Evolutionary conservation across 2,888 invertebrate genomes (phyloP).

Genomic region (Trichogramma dendrolimi): DNA sequence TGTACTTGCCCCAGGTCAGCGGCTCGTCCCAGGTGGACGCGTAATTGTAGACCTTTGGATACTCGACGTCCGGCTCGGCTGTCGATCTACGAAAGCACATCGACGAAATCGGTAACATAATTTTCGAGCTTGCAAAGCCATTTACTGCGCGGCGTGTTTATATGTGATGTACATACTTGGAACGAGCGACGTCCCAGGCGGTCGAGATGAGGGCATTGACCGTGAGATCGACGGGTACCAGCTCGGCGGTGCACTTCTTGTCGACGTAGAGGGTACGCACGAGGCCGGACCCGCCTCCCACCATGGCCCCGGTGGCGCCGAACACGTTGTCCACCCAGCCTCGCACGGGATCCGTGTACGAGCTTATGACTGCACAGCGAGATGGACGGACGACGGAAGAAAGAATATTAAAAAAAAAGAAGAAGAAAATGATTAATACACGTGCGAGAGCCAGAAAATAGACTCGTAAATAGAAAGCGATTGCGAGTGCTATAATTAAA

Average conservation of each 20-base stretch:
- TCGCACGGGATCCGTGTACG: slow-evolving; percentile 55
- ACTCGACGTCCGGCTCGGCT: slow-evolving; percentile 38
- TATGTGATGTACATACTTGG: slow-evolving; percentile 43
- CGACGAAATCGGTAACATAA: neutral
- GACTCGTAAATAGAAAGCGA: too few relatives aligned
- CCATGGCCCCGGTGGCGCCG: slow-evolving; percentile 55
- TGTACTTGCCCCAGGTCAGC: slow-evolving; percentile 58
- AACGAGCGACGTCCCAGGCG: slow-evolving; percentile 52
- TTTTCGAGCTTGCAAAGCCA: neutral
- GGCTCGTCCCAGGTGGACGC: slow-evolving; percentile 59
- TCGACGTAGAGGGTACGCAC: slow-evolving; percentile 50
- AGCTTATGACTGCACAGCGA: slow-evolving; percentile 52
- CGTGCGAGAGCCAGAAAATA: too few relatives aligned
- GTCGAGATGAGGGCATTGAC: slow-evolving; percentile 52
- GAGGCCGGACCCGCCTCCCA: slow-evolving; percentile 59
- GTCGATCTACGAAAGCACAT: slow-evolving; percentile 8
- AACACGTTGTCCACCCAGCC: slow-evolving; percentile 71
- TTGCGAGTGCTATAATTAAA: neutral
- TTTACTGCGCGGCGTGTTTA: neutral
- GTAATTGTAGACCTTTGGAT: slow-evolving; percentile 59
- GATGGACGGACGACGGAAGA: neutral
- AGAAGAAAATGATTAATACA: neutral
- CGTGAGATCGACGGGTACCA: slow-evolving; percentile 54
- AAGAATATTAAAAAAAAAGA: neutral
- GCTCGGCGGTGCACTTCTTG: slow-evolving; percentile 43